These are phyloP conservation scores for Euleptes europaea DNA, from an alignment of 2,113 vertebrate species.

Conservation along the genomic window DNA sequence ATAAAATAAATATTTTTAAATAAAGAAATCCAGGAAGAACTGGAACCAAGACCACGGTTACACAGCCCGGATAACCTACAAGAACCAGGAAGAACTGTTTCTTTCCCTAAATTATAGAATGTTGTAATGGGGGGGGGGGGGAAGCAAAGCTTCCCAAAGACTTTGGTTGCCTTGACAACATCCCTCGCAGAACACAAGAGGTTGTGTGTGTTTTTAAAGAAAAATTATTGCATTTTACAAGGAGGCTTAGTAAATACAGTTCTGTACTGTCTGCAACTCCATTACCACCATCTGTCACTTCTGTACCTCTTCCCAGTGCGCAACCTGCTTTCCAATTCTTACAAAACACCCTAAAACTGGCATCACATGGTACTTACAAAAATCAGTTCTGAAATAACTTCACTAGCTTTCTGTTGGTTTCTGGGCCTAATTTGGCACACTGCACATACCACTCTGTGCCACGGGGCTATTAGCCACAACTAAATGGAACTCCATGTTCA, in stretches of 20 bases:
- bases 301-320: not conserved
- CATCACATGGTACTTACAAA: too few relatives aligned
- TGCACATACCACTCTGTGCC: too few relatives aligned
- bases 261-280: not conserved
- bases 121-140: slow-evolving; percentile 38
- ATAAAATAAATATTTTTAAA: slow-evolving; percentile 8
- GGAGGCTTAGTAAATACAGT: slow-evolving; percentile 23
- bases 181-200: slow-evolving; percentile 36
- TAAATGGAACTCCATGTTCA: too few relatives aligned
- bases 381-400: too few relatives aligned
- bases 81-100: slow-evolving; percentile 27
- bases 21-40: slow-evolving; percentile 35
- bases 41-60: too few relatives aligned
- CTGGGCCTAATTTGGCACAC: too few relatives aligned
- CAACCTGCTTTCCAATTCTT: not conserved
- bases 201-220: slow-evolving; percentile 24
- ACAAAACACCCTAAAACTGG: too few relatives aligned
- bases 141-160: slow-evolving; percentile 66
- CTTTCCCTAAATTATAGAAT: slow-evolving; percentile 32
- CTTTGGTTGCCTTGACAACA: slow-evolving; percentile 76
- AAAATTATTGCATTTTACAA: slow-evolving; percentile 39
- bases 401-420: too few relatives aligned
- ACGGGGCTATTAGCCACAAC: too few relatives aligned
- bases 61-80: too few relatives aligned
- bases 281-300: not conserved